Evolutionary conservation across 2,797 vertebrate species (phyloP), one percentile per base, ranked within the genome.

Genomic region (Lindbergichthys nudifrons): DNA sequence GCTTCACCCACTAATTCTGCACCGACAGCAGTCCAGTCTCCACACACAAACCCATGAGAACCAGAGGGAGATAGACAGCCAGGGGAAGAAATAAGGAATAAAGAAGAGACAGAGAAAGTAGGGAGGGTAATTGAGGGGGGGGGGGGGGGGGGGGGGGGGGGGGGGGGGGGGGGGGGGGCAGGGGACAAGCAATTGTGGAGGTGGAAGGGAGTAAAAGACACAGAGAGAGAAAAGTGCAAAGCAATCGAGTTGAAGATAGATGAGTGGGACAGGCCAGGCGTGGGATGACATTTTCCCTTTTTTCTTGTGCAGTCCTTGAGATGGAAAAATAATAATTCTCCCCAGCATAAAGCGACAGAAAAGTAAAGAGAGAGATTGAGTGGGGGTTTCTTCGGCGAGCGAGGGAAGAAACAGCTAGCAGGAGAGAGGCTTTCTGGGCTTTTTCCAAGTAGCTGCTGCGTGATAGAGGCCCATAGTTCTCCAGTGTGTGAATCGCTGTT

Each of bases 311-410:
- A 70, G 73, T 82, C 65, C 36, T 75, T 82, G 62, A 88, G 70
- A 91, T 88, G 86, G 87, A 88, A 89, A 88, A 88, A 81, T 82
- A 87, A 90, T 88, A 71, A 87, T 80, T 92, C 87, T 89, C 75
- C 65, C 21, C 52, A 48, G 60, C 67, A 76, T 87, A 75, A 83
- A 77, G 74, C 46, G 43, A 66, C 62, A 52, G 54, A 16, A 26
- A 50, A 13, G 70, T 61, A 70, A 61, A 56, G 60, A 64, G 53
- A 62, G 56, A 51, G 46, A 66, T 36, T 45, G 5, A 70, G 57
- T n/a, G 51, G 36, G 43, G 53, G 56, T 61, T 72, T 73, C 56
- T 59, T 58, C 70, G 67, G 65, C 50, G 66, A 72, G 71, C 32
- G 50, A 79, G 72, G 70, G 74, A 53, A 75, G 42, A 79, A 75